Evolutionary conservation across 35 echinoderm and acorn worm species (phyloP), one percentile per base, ranked within the genome.

Genomic region (Lytechinus pictus): DNA sequence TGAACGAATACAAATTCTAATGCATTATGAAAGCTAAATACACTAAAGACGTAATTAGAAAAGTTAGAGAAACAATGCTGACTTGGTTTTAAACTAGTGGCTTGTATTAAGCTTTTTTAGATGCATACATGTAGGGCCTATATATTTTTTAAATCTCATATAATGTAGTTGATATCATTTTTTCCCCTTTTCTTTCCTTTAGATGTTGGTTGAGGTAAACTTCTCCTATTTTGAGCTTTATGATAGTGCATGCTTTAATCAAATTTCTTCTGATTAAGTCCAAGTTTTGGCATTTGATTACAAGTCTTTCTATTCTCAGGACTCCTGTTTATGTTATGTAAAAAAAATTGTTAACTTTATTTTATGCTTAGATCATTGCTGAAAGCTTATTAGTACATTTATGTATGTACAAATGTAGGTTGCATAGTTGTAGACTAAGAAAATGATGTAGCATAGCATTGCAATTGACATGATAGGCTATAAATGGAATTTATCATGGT

Each of bases 191-290:
- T 79, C 66, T 79, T 24, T 79, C 66, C 66, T 79, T 79, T 79
- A 79, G 66, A 79, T 79, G 66, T 79, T 79, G 66, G 66, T 79
- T 79, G 66, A 79, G 66, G 66, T 79, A 79, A 79, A 79, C 66
- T 79, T 14, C 66, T 79, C 1, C 19, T n/a, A 6, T 79, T 79
- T 79, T 79, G 14, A 79, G n/a, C 66, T 79, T 79, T 79, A 24
- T 44, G 66, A 24, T 79, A 79, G 4, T n/a, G 66, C 66, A 79
- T 79, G 66, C 19, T 79, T 79, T 79, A 10, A 11, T 58, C 5
- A 58, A 58, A 2, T 58, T 58, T 58, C 56, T 58, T 58, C 56
- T 58, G n/a, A 79, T 24, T 79, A 79, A 79, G 66, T 79, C 21
- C 3, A 7, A 16, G 14, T 79, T 79, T 44, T 44, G 33, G 33